Conservation (phyloP, 1,140 invertebrate species). For the Oryctes rhinoceros region DNA sequence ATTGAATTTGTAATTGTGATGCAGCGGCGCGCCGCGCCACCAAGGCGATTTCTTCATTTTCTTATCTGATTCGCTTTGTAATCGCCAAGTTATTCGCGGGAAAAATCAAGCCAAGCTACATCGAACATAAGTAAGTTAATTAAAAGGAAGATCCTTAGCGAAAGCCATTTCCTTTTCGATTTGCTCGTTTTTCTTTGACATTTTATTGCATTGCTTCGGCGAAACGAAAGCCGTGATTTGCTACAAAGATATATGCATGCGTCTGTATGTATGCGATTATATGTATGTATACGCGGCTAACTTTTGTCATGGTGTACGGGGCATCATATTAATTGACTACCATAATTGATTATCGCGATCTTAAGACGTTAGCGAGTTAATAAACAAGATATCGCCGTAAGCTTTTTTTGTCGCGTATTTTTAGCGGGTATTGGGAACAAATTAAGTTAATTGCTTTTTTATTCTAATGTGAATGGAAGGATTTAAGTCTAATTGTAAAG, state of each 20-base stretch:
- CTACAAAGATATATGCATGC: background rate
- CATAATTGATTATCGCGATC: no score
- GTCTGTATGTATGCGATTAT: background rate
- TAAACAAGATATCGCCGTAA: no score
- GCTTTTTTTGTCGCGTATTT: no score
- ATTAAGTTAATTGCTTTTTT: no score
- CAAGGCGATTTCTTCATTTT: background rate
- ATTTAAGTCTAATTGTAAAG: no score
- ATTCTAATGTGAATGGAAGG: no score
- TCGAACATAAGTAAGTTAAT: background rate
- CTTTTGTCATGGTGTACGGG: no score
- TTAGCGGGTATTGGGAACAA: no score
- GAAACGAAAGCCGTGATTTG: background rate
- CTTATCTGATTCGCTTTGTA: background rate
- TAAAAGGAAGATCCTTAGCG: background rate
- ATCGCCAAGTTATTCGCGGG: background rate
- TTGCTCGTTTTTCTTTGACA: background rate
- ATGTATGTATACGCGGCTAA: background rate
- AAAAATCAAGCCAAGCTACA: background rate
- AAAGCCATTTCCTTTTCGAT: background rate
- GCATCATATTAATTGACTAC: no score
- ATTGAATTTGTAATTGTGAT: conserved; percentile 16
- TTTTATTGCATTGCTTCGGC: no score
- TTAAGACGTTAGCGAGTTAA: no score
- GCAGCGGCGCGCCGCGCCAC: background rate